Conservation (phyloP, 37 sponge, comb jelly and placozoan species). For the Aplysina aerophoba region DNA sequence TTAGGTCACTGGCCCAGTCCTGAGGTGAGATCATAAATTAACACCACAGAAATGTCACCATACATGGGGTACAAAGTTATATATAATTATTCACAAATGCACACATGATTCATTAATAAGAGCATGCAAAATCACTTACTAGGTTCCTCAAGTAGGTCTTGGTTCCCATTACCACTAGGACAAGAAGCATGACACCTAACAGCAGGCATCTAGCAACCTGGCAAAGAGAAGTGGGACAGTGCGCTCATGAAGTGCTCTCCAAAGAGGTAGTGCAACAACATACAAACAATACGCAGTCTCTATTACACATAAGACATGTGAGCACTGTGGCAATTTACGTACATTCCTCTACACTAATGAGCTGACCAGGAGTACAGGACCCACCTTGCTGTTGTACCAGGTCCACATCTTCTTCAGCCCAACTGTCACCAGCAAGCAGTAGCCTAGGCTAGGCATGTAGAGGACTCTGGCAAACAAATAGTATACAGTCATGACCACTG, state of each 20-base stretch:
- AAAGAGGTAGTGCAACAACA: too few species aligned
- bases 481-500: not conserved
- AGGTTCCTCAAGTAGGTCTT: constrained; percentile 67
- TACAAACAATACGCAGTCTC: too few species aligned
- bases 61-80: too few species aligned
- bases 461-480: constrained; percentile 74
- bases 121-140: constrained; percentile 45
- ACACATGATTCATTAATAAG: too few species aligned
- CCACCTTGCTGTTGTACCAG: not conserved
- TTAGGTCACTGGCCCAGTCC: constrained; percentile 87
- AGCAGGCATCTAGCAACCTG: too few species aligned
- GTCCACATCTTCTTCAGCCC: constrained; percentile 55
- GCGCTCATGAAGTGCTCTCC: too few species aligned
- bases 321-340: constrained; percentile 14
- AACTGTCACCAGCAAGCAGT: constrained; percentile 69
- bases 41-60: too few species aligned
- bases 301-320: too few species aligned
- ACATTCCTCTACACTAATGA: not conserved
- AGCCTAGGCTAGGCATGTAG: constrained; percentile 87
- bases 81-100: constrained; percentile 5
- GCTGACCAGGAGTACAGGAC: too few species aligned
- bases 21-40: constrained; percentile 17
- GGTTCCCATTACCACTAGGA: constrained; percentile 43
- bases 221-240: too few species aligned
- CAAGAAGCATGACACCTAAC: not conserved